phyloP scores from a whole-genome alignment of 2,113 vertebrate genomes.

The Bettongia penicillata region DNA sequence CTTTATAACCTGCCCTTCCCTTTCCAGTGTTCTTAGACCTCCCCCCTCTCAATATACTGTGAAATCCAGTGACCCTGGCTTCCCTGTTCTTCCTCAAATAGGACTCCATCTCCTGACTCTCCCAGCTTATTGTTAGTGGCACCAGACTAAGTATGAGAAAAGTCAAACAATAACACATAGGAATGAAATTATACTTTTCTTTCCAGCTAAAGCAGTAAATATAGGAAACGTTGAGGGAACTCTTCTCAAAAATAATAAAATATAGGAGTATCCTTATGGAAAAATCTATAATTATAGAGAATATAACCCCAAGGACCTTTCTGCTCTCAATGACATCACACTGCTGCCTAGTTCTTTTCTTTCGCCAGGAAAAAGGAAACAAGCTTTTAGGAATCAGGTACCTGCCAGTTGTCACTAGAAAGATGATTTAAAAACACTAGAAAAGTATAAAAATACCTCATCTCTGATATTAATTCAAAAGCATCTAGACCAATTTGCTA shows the following conservation, averaged over 20 bases:
- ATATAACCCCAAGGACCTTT: constrained; percentile 3
- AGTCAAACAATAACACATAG: neutral
- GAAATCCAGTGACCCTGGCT: neutral
- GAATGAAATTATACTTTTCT: constrained; percentile 39
- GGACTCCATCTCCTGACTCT: neutral
- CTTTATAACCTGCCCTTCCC: neutral
- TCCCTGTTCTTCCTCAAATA: neutral
- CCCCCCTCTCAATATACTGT: neutral
- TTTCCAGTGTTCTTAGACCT: neutral
- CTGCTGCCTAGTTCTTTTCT: neutral
- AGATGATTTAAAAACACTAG: neutral
- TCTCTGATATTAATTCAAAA: neutral
- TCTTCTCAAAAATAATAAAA: constrained; percentile 23
- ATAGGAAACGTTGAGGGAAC: constrained; percentile 19
- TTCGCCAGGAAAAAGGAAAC: neutral
- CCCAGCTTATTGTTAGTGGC: constrained; percentile 33
- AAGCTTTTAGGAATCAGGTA: constrained; percentile 3
- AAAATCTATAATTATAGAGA: constrained; percentile 30
- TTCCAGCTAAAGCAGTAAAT: constrained; percentile 18
- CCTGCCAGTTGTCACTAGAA: constrained; percentile 22
- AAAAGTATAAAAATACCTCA: neutral
- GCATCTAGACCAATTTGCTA: constrained; percentile 17
- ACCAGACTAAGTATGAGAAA: constrained; percentile 2
- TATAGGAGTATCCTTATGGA: constrained; percentile 20
- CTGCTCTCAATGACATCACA: neutral